Conservation (phyloP, 2,888 invertebrate genomes). For the Rotaria socialis region DNA sequence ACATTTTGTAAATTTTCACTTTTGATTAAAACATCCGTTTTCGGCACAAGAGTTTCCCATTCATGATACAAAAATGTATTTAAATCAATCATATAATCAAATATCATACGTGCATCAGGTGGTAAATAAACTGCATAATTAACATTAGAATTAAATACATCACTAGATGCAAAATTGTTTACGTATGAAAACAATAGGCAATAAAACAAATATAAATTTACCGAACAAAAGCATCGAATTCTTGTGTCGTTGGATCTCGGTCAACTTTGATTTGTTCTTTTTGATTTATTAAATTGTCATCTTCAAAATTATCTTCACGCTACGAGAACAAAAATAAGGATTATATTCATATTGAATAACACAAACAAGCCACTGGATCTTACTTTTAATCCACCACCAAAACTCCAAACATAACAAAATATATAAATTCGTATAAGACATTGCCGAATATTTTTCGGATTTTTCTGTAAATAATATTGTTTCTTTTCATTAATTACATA, state of each 20-base stretch:
- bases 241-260: slow-evolving; percentile 54
- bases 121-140: slow-evolving; percentile 50
- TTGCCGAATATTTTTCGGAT: slow-evolving; percentile 53
- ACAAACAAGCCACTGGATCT: not conserved
- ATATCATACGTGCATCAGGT: slow-evolving; percentile 56
- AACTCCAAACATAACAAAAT: slow-evolving; percentile 58
- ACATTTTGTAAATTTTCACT: slow-evolving; percentile 51
- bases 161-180: not conserved
- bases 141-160: slow-evolving; percentile 38
- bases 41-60: slow-evolving; percentile 57
- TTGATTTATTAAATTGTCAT: slow-evolving; percentile 47
- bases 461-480: slow-evolving; percentile 54
- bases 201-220: slow-evolving; percentile 47
- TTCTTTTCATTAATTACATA: slow-evolving; percentile 19
- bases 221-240: slow-evolving; percentile 59
- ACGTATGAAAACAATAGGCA: too few relatives aligned
- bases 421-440: slow-evolving; percentile 58
- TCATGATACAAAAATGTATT: slow-evolving; percentile 56
- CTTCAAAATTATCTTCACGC: slow-evolving; percentile 43
- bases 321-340: not conserved
- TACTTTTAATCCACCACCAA: slow-evolving; percentile 55
- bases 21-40: slow-evolving; percentile 50
- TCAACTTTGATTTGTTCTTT: slow-evolving; percentile 45
- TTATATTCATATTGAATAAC: not conserved
- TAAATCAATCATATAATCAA: slow-evolving; percentile 59